Percentiles rank a stretch among this genome's conserved stretches.
Evolutionary conservation across 2,113 vertebrate species (phyloP).

Genomic region (Delphinus delphis): DNA sequence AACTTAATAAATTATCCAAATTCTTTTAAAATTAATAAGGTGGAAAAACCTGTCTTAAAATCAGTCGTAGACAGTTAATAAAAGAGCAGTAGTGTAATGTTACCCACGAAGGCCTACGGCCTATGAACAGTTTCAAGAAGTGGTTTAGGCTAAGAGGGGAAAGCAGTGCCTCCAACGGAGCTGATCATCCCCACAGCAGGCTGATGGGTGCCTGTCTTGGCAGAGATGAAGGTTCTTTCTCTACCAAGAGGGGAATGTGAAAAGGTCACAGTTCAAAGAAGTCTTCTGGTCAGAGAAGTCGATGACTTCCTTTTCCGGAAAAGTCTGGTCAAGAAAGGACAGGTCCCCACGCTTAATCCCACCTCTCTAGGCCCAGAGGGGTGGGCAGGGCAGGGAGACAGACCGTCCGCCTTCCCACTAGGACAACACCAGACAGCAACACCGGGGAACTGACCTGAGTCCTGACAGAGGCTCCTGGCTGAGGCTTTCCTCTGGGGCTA

Average conservation of each 20-base stretch:
- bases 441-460: constrained; percentile 52
- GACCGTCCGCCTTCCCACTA: not conserved
- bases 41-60: not conserved
- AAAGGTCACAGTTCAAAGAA: not conserved
- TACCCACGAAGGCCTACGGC: not conserved
- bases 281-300: not conserved
- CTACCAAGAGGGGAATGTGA: not conserved
- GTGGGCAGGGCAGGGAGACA: not conserved
- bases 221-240: not conserved
- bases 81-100: not conserved
- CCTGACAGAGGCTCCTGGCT: not conserved
- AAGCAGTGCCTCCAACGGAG: not conserved
- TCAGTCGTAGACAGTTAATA: not conserved
- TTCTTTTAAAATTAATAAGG: constrained; percentile 19
- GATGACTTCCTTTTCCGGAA: not conserved
- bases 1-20: not conserved
- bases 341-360: not conserved
- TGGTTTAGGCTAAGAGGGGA: not conserved
- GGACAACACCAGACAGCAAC: fast-evolving
- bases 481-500: not conserved
- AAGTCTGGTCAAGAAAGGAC: not conserved
- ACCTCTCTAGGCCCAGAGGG: not conserved
- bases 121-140: not conserved
- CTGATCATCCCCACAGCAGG: fast-evolving
- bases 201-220: not conserved